Evolutionary conservation across 2,888 invertebrate species (phyloP), one percentile per base, ranked within the genome.

Genomic region (Gnatocerus cornutus): DNA sequence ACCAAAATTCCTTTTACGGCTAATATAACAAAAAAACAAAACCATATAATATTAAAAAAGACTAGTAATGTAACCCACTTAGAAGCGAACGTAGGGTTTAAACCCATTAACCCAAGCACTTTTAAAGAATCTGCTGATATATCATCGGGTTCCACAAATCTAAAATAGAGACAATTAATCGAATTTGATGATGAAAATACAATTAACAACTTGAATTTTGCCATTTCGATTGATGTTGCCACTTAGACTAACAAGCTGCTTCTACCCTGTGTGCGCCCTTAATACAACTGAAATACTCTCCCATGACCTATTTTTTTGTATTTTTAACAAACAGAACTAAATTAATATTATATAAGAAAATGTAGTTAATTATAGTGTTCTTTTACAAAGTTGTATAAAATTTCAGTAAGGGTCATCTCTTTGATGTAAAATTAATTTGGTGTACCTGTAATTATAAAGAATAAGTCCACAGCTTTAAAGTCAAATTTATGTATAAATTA

Each of bases 361-460:
- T 4, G n/a, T 33, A 33, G 7, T n/a, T 33, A 33, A 33, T 33
- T 9, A n/a, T 33, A 33, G 33, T 33, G 33, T n/a, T 33, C n/a
- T 33, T n/a, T 33, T 7, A 9, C 1, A n/a, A 29, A 7, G n/a
- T n/a, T n/a, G n/a, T n/a, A n/a, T n/a, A n/a, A n/a, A 21, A 21
- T 21, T 21, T 33, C 33, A 7, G 33, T 33, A 1, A 9, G 33
- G 33, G n/a, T 33, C 33, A 33, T 9, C 7, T 33, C 52, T 52
- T 52, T 52, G 52, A 52, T 52, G 52, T 52, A 52, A 52, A 52
- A 52, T 52, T 52, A 52, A 52, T 52, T 52, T 52, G 14, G 30
- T 33, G 30, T 52, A 30, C 30, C 9, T 21, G 21, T 21, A 21
- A 21, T 21, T 21, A 21, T 21, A 21, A 21, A 21, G 21, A 21